Percentiles rank a stretch among this genome's conserved stretches.
These are phyloP conservation scores for Pseudopipra pipra DNA, from an alignment of 2,113 vertebrate genomes.

Conservation along the genomic window DNA sequence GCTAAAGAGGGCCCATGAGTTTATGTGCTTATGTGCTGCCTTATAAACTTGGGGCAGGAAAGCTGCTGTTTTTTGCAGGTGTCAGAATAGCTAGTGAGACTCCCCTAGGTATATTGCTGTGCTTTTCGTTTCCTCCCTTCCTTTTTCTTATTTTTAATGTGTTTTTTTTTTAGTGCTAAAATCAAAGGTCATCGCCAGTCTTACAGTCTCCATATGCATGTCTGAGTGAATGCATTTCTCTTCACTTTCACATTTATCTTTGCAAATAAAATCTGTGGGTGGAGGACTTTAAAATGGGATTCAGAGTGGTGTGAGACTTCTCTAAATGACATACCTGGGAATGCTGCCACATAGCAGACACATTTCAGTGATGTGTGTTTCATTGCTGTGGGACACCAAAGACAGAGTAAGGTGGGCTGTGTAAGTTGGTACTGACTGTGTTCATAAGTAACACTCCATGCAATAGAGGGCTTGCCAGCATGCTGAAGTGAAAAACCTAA, in stretches of 20 bases:
- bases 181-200: neutral
- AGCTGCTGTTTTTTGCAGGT: neutral
- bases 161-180: neutral
- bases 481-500: neutral
- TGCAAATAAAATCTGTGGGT: neutral
- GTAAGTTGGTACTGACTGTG: neutral
- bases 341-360: neutral
- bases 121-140: neutral
- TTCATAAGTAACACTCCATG: neutral
- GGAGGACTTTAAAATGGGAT: neutral
- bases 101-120: neutral
- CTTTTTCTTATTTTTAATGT: neutral
- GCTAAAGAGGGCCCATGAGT: neutral
- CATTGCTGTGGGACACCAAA: neutral
- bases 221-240: neutral
- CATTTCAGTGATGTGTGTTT: neutral
- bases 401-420: neutral
- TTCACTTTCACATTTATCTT: neutral
- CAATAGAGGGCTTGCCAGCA: neutral
- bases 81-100: neutral
- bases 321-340: constrained; percentile 6
- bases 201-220: neutral
- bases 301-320: neutral
- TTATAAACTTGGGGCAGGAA: neutral
- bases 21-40: neutral